Evolutionary conservation across 2,888 invertebrate species (phyloP).

Genomic region (Lasioglossum leucozonium): DNA sequence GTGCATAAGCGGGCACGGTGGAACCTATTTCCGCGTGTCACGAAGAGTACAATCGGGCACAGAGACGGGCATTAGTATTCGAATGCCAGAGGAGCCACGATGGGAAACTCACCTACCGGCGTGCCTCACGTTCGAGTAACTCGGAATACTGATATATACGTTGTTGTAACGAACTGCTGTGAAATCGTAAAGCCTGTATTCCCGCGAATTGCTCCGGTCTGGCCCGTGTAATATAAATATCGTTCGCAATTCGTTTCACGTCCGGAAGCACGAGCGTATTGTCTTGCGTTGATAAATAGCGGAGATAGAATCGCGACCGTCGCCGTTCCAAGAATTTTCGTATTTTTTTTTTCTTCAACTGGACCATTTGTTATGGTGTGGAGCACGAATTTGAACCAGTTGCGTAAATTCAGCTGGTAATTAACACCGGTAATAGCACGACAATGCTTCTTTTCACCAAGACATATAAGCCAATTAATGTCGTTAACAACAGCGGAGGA

Average conservation of each 20-base stretch:
- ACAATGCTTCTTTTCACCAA: neutral
- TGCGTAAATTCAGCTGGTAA: neutral
- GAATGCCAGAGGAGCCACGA: conserved; percentile 59
- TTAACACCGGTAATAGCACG: neutral
- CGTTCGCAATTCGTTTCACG: conserved; percentile 54
- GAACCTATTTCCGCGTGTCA: conserved; percentile 69
- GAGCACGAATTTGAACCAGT: neutral
- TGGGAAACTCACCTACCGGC: conserved; percentile 69
- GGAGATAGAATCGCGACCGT: neutral
- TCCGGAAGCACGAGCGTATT: conserved; percentile 43
- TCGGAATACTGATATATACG: conserved; percentile 61
- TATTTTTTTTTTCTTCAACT: neutral
- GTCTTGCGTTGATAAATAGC: conserved; percentile 28
- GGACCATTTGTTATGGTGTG: neutral
- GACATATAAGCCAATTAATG: neutral
- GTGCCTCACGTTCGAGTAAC: conserved; percentile 64
- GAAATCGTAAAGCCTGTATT: conserved; percentile 57
- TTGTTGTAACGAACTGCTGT: conserved; percentile 49
- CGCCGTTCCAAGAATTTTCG: neutral
- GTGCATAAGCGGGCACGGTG: conserved; percentile 40
- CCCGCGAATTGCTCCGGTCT: conserved; percentile 56
- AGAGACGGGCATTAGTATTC: conserved; percentile 71
- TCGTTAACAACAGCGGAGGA: neutral
- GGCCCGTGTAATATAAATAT: conserved; percentile 52
- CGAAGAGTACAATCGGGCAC: conserved; percentile 56